Evolutionary conservation across 1,140 invertebrate species (phyloP), one percentile per base, ranked within the genome.

Genomic region (Megalonaias nervosa): DNA sequence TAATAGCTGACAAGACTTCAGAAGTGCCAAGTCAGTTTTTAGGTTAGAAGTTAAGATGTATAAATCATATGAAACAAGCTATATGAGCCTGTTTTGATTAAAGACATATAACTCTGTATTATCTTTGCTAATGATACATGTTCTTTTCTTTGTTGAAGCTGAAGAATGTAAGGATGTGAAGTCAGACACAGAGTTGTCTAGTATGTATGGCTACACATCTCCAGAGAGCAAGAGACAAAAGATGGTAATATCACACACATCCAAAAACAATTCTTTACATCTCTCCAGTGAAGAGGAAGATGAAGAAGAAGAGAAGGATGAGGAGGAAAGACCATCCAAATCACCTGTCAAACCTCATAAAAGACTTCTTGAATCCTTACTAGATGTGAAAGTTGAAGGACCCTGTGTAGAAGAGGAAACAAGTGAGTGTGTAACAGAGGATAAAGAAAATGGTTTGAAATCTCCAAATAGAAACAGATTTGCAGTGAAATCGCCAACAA

Each of bases 401-500:
- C 60, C 48, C 38, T 65, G 59, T 17, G 57, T 16, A 16, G 68
- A 71, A 59, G 58, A 71, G 56, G 60, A n/a, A 62, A 62, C 60
- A 62, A 62, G 13, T 62, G 19, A 23, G 21, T 19, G 21, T n/a
- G 60, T 14, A 9, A 23, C 60, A 21, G 56, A 21, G 17, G 68
- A 77, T 15, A 79, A 79, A 72, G 75, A 81, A 73, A 79, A 81
- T 67, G 55, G 48, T 55, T 31, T 79, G 1, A 67, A 48, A 23
- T 79, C 82, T 60, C 83, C 80, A 2, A 70, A 57, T 55, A 81
- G 85, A 65, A 86, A 86, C 70, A 84, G 66, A 59, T 85, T 86
- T 85, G 83, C 81, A 58, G 70, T 78, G 12, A 38, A 61, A 13
- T 71, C 61, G 26, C 68, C 61, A 0, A 71, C 59, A 31, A 85